Base-by-base conservation (phyloP, 1,140 invertebrate genomes). In the Brevipalpus yothersi region DNA sequence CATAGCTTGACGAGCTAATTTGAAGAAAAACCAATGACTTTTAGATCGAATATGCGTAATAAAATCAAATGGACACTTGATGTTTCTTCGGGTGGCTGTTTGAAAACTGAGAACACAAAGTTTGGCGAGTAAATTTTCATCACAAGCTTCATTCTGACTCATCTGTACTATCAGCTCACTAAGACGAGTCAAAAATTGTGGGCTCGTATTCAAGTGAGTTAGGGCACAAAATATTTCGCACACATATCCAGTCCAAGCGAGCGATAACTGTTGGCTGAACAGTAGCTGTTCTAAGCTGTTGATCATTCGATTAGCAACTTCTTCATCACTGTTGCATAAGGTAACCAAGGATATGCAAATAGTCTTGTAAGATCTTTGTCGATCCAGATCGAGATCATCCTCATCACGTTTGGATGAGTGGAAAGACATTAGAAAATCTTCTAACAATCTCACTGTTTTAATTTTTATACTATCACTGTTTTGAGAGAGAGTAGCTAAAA, bases 1-100 rank as follows among this genome's bases (percentile, higher is more conserved):
- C 11, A 86, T 77, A 1, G 86, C 86, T 57, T 87, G 84, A 53
- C 89, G 75, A 0, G 81, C 86, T 55, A 94, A 81, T 64, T 84
- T 77, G 70, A 91, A 94, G 57, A 81, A 81, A 7, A 82, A 78
- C 90, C 91, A 94, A 0, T 78, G 75, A 68, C 41, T 49, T 41
- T 19, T 17, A 13, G 31, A 19, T 4, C 41, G 53, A 11, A 59
- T 11, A 23, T 23, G 66, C 42, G 77, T 78, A 2, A 78, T 10
- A 21, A 42, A 57, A 41, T 57, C 41, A 3, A 17, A 43, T 41
- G 40, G 43, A 21, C 41, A 57, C 43, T 57, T 21, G 8, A 42
- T 42, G 15, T 42, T 21, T 10, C 41, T n/a, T 21, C 41, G 56
- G 7, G 23, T 55, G 1, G 41, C 15, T 3, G 17, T n/a, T 57